Conservation (phyloP, 2,888 invertebrate genomes). For the Lithophane leautieri region DNA sequence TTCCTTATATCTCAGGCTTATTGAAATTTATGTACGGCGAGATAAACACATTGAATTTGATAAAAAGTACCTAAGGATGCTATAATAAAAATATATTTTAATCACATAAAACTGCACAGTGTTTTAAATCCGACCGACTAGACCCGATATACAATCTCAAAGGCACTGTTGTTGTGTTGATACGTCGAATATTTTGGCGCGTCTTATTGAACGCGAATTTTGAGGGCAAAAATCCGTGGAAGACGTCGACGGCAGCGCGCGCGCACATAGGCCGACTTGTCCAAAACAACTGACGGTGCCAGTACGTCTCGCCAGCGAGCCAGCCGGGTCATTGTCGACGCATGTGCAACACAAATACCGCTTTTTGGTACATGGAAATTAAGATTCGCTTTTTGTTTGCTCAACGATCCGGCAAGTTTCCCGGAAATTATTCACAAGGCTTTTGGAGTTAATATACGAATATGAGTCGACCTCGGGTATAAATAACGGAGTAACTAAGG, state of each 20-base stretch:
- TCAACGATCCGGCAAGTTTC: constrained; percentile 53
- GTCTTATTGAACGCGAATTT: constrained; percentile 63
- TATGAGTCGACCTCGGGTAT: constrained; percentile 50
- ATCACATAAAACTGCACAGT: constrained; percentile 43
- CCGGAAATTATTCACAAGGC: constrained; percentile 56
- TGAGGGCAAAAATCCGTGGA: constrained; percentile 56
- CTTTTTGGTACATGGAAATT: constrained; percentile 59
- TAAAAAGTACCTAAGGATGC: constrained; percentile 34
- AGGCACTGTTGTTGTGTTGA: constrained; percentile 36
- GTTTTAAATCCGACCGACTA: constrained; percentile 58
- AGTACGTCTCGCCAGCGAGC: constrained; percentile 80
- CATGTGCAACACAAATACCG: constrained; percentile 65
- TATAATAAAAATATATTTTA: constrained; percentile 27
- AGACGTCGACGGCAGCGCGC: constrained; percentile 71
- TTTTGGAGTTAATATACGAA: constrained; percentile 43
- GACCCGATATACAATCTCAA: constrained; percentile 35
- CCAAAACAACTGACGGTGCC: constrained; percentile 88
- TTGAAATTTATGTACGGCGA: constrained; percentile 46
- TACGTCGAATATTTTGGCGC: constrained; percentile 54
- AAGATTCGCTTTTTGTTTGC: constrained; percentile 62
- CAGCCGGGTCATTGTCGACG: constrained; percentile 81
- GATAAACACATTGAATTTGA: constrained; percentile 47
- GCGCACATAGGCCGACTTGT: constrained; percentile 79
- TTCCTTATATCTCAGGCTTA: constrained; percentile 64
- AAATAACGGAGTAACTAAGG: constrained; percentile 33